Conservation (phyloP, 2,888 invertebrate species). For the Norana najaformis region DNA sequence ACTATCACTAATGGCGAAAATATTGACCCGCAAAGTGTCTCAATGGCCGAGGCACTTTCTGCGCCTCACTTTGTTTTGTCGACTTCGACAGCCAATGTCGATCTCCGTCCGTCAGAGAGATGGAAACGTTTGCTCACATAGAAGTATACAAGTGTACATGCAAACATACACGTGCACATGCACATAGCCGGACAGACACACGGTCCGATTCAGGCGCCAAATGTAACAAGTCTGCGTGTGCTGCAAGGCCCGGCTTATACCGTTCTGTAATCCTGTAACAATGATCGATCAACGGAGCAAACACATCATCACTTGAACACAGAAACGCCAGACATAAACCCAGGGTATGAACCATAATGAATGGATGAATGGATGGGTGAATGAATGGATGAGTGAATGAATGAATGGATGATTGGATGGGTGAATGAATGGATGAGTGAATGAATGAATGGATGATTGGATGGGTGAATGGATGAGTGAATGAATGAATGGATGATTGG, state of each 20-base stretch:
- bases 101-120: background rate
- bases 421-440: too few relatives aligned
- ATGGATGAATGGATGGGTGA: background rate
- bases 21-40: slow-evolving; percentile 8
- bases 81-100: background rate
- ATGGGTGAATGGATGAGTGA: too few relatives aligned
- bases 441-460: too few relatives aligned
- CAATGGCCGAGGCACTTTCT: background rate
- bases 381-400: too few relatives aligned
- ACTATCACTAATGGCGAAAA: slow-evolving; percentile 14
- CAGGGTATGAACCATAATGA: too few relatives aligned
- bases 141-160: background rate
- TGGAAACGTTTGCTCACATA: background rate
- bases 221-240: background rate
- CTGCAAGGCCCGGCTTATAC: background rate
- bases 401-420: too few relatives aligned
- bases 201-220: background rate
- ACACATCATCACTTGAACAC: background rate
- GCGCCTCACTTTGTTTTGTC: background rate
- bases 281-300: background rate
- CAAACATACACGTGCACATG: background rate
- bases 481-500: background rate
- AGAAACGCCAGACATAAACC: background rate
- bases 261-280: too few relatives aligned
- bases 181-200: background rate